Conservation (phyloP, 2,888 invertebrate genomes). For the Drosophila neotestacea region DNA sequence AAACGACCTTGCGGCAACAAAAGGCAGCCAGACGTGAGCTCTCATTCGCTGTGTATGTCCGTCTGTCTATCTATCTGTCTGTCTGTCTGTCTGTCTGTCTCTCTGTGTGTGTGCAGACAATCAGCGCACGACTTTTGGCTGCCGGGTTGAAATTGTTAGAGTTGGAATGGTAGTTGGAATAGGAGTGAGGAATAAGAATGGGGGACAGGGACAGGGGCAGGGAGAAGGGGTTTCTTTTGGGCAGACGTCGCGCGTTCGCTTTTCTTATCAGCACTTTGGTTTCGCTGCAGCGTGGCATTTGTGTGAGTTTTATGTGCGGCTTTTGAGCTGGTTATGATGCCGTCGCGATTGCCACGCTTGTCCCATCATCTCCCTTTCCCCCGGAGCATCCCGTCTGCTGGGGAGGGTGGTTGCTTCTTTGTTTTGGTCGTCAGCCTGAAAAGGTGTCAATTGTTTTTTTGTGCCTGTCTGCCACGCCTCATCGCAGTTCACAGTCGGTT, state of each 20-base stretch:
- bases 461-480: constrained; percentile 55
- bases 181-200: neutral
- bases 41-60: constrained; percentile 26
- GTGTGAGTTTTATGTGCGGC: constrained; percentile 77
- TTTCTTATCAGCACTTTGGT: constrained; percentile 76
- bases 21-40: constrained; percentile 66
- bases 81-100: constrained; percentile 11
- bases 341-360: constrained; percentile 59
- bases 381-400: neutral
- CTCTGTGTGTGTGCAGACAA: constrained; percentile 39
- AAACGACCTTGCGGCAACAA: constrained; percentile 80
- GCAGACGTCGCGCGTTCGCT: constrained; percentile 59
- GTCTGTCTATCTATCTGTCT: constrained; percentile 18
- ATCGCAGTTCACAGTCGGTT: constrained; percentile 78
- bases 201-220: constrained; percentile 6
- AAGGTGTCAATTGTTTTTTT: constrained; percentile 76
- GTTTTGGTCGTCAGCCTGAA: constrained; percentile 52
- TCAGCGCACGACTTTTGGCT: constrained; percentile 70
- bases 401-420: constrained; percentile 56
- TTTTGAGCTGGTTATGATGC: constrained; percentile 77
- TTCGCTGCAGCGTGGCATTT: constrained; percentile 79
- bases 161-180: constrained; percentile 8
- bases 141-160: constrained; percentile 44
- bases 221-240: constrained; percentile 40
- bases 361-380: neutral